Base-by-base conservation (phyloP, 2,797 vertebrate genomes). In the Fratercula arctica region DNA sequence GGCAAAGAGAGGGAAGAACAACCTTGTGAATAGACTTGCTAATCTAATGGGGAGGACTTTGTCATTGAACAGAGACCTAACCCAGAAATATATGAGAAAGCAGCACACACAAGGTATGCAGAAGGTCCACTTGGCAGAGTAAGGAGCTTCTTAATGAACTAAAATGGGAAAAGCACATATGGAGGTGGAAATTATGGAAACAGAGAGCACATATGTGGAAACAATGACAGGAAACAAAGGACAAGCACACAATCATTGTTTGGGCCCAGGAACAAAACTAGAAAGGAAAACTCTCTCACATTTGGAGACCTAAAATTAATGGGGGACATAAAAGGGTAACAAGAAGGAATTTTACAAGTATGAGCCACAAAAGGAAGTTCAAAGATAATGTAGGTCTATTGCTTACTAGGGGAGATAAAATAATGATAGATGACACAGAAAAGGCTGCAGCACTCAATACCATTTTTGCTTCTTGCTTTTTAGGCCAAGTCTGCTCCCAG, bases 151-250 rank as follows among this genome's bases (percentile, higher is more conserved):
- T 61, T 88, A 68, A 78, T 50, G 45, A 94, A 83, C 48, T 75
- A 61, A 91, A 90, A 94, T 68, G 61, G 67, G 64, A 90, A 95
- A 94, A 90, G 56, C 78, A 89, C 33, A 76, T 35, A 85, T 16
- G 43, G 87, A 90, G 43, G 66, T 87, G 61, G 91, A 91, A 94
- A 86, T 57, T 20, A 68, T 91, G 91, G 89, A 94, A 96, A 93
- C 79, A 26, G 20, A 86, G 69, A 90, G 53, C 23, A 39, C 28
- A 29, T 33, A 63, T 20, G 59, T 78, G 54, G 57, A 84, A 74
- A 88, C 79, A 85, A 92, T 61, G 68, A 37, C 73, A 81, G 83
- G 76, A 95, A 93, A 81, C 50, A 78, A 81, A 90, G 45, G 69
- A 75, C 45, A 86, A 56, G 31, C 35, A 41, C 41, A 57, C 25